Conservation (phyloP, 2,113 vertebrate genomes). For the Petrocephalus microphthalmus region DNA sequence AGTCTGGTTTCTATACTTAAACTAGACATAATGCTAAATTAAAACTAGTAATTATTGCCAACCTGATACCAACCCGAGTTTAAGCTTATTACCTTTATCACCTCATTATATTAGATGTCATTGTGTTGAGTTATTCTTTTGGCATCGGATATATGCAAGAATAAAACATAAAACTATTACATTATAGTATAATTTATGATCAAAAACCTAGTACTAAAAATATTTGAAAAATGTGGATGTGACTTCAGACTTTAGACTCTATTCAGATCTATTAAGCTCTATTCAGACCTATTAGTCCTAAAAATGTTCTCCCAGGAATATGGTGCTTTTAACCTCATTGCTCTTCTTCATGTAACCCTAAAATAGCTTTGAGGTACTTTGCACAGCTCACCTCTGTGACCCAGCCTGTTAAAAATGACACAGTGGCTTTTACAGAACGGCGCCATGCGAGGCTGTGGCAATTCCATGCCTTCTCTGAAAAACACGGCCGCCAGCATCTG, state of each 20-base stretch:
- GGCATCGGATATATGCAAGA: background rate
- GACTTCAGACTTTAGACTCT: background rate
- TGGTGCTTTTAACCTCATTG: background rate
- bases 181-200: background rate
- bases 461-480: background rate
- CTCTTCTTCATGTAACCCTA: background rate
- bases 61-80: background rate
- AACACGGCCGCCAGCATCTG: background rate
- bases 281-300: background rate
- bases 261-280: too few species aligned
- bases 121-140: background rate
- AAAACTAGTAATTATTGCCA: background rate
- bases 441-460: too few species aligned
- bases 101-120: background rate
- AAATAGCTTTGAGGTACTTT: background rate
- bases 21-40: background rate
- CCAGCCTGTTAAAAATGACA: background rate
- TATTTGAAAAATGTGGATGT: background rate
- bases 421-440: background rate
- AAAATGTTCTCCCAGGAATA: background rate
- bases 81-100: background rate
- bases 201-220: background rate
- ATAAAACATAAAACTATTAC: background rate
- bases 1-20: background rate
- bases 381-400: background rate